Evolutionary conservation across 1,140 invertebrate genomes (phyloP).

Genomic region (Polypedilum vanderplanki): DNA sequence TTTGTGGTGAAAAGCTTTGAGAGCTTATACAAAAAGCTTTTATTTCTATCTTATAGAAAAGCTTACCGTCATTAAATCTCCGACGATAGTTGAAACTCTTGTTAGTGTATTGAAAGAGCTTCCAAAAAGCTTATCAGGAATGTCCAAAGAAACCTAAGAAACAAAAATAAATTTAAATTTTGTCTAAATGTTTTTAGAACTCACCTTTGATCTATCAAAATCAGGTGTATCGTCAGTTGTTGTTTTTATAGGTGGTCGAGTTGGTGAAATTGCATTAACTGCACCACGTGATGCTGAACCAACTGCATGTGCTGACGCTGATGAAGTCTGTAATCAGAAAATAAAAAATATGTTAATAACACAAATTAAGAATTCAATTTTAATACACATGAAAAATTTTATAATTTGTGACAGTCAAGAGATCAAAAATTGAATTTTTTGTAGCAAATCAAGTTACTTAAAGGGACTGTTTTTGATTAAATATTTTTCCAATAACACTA

Average conservation of each 20-base stretch:
- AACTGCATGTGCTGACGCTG: constrained; percentile 1
- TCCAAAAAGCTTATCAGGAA: constrained; percentile 59
- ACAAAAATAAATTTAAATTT: background rate
- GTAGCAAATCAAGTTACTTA: too few species aligned
- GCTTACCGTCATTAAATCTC: constrained; percentile 60
- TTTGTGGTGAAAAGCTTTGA: background rate
- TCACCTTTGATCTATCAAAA: constrained; percentile 58
- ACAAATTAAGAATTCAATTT: too few species aligned
- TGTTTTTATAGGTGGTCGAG: constrained; percentile 36
- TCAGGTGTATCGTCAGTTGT: constrained; percentile 59
- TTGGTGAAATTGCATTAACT: background rate
- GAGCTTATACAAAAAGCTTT: constrained; percentile 1
- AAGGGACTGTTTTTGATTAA: too few species aligned
- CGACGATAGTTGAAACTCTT: constrained; percentile 58
- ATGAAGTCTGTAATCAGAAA: background rate
- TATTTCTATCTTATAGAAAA: constrained; percentile 17
- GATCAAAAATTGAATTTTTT: too few species aligned
- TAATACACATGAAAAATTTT: too few species aligned
- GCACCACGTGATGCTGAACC: background rate
- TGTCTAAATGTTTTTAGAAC: constrained; percentile 35
- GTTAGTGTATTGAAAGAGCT: constrained; percentile 64
- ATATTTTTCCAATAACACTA: too few species aligned
- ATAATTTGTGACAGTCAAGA: too few species aligned
- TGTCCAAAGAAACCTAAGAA: constrained; percentile 48
- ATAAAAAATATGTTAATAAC: background rate